Evolutionary conservation across 2,797 vertebrate genomes (phyloP), one percentile per base, ranked within the genome.

Genomic region (Lemur catta): DNA sequence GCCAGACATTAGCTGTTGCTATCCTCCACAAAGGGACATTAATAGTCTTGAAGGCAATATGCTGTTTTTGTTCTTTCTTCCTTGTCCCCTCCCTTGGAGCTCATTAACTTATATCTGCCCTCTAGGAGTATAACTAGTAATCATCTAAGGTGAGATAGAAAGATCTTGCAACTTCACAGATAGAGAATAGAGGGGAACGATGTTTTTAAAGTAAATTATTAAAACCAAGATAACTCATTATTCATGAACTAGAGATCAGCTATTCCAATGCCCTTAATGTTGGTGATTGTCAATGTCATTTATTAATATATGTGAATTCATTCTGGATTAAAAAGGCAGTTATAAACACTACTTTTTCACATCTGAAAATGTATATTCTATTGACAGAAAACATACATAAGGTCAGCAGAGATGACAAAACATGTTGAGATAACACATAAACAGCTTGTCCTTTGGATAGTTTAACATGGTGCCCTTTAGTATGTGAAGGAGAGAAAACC

Each of bases 21-120:
- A 95, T 96, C 96, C 97, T 98, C 97, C 97, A 97, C 97, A 97
- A 97, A 97, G 93, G 94, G 94, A 96, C 94, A 94, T 97, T 97
- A 98, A 98, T 97, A 98, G 97, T 98, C 97, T 96, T 97, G 96
- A 97, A 97, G 95, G 97, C 97, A 97, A 97, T 97, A 95, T 97
- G 97, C 95, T 97, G 96, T 94, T 95, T 97, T 97, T 97, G 96
- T 97, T 96, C 97, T 90, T 80, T 84, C 94, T 93, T 96, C 86
- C 88, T 94, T 93, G 96, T 90, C 96, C 94, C 95, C 95, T 97
- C 96, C 97, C 96, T 88, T 87, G 82, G 84, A 97, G 89, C 95
- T 97, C 97, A 98, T 98, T 98, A 98, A 97, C 97, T 98, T 98
- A 96, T 97, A 97, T 92, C 94, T 98, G 96, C 96, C 97, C 96